Evolutionary conservation across 1,140 invertebrate genomes (phyloP), one percentile per base, ranked within the genome.

Genomic region (Brachionus koreanus): DNA sequence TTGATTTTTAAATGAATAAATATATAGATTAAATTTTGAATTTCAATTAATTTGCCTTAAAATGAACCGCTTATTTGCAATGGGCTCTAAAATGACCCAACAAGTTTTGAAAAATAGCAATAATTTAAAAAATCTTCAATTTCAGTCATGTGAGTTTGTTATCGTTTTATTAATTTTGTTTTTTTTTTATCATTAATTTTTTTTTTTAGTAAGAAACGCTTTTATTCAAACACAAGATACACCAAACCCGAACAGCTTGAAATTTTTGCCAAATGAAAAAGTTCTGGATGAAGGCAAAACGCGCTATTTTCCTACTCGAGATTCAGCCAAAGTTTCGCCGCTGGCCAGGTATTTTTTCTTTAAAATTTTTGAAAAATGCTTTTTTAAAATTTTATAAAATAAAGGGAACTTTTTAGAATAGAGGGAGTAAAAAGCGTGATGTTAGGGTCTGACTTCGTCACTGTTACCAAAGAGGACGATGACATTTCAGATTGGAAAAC

Each of bases 221-320:
- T 74, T 74, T 74, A 96, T 99, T 83, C 96, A 98, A 90, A 98
- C 96, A 0, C 96, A 98, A 89, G 97, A 99, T 84, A 99, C 98
- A 10, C 98, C 98, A 35, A 99, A 99, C 90, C 98, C 98, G 12
- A 97, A 99, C 85, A 97, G 96, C 87, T 89, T 99, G 35, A 99
- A 99, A 89, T 99, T 99, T 89, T 86, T 99, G 82, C 98, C 98
- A 37, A 97, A 97, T 46, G 91, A 92, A 5, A 89, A 92, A 84
- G 91, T 99, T 1, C 88, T 99, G 3, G 95, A 94, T 83, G 88
- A 90, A 25, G 82, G 82, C n/a, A 69, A 65, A 23, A 98, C 97
- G 0, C 93, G 94, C 88, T 96, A 99, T 90, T 99, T 99, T 88
- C 95, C 95, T 10, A 95, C 91, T 86, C 76, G 84, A 16, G 90